Evolutionary conservation across 2,888 invertebrate species (phyloP).

Genomic region (Antheraea assamensis): DNA sequence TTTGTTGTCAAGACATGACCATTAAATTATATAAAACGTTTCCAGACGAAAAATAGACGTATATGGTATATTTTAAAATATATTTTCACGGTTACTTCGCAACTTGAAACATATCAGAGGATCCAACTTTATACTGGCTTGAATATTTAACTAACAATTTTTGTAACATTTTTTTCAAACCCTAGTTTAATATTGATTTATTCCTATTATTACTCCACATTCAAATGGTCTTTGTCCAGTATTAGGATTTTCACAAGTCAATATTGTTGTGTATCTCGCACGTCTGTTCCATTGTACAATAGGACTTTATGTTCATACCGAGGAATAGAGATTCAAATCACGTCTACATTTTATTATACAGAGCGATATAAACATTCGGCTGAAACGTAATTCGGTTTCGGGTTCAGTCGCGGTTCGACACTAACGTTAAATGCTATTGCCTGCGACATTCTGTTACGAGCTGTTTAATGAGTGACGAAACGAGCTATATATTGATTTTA

Average conservation of each 20-base stretch:
- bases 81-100: too few relatives aligned
- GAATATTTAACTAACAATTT: too few relatives aligned
- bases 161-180: neutral
- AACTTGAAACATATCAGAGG: too few relatives aligned
- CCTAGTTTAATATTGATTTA: neutral
- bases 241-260: neutral
- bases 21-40: too few relatives aligned
- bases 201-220: too few relatives aligned
- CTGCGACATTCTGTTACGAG: neutral
- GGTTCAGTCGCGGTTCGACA: neutral
- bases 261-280: neutral
- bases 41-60: too few relatives aligned
- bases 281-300: neutral
- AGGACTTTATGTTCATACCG: neutral
- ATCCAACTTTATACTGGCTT: too few relatives aligned
- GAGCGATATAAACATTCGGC: neutral
- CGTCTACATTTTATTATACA: slow-evolving; percentile 1
- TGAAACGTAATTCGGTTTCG: slow-evolving; percentile 1
- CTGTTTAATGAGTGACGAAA: slow-evolving; percentile 4
- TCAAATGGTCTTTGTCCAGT: neutral
- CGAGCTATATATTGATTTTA: slow-evolving; percentile 7
- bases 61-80: too few relatives aligned
- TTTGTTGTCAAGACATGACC: neutral
- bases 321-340: neutral
- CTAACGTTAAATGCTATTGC: neutral